Conservation (phyloP, 1,140 invertebrate genomes). For the Maniola jurtina region DNA sequence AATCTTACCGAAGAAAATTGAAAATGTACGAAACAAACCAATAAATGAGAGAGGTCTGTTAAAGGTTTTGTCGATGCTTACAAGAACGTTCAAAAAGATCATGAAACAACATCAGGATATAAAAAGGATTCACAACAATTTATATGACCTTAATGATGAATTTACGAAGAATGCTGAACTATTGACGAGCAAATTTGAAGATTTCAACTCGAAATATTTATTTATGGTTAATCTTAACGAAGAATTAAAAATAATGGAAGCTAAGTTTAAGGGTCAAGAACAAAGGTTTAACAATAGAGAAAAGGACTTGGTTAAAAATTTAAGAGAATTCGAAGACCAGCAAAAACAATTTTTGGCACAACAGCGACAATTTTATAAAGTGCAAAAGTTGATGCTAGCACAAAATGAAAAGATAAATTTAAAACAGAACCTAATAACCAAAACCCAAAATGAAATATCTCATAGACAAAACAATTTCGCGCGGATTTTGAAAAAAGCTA, state of each 20-base stretch:
- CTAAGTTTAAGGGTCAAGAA: constrained; percentile 44
- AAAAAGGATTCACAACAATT: constrained; percentile 50
- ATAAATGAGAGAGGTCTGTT: constrained; percentile 59
- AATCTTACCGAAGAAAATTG: constrained; percentile 45
- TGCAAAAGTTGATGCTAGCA: constrained; percentile 60
- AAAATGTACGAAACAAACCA: constrained; percentile 36
- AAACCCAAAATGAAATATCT: constrained; percentile 63
- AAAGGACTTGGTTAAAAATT: constrained; percentile 50
- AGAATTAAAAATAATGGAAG: constrained; percentile 45
- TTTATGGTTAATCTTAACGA: constrained; percentile 47
- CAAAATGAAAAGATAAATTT: constrained; percentile 66
- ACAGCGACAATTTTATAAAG: constrained; percentile 61
- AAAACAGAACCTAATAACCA: constrained; percentile 60
- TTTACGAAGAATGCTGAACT: constrained; percentile 48
- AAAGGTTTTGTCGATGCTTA: constrained; percentile 63
- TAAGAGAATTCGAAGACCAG: constrained; percentile 62
- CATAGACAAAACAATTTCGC: constrained; percentile 62
- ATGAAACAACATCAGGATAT: constrained; percentile 68
- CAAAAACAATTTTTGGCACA: constrained; percentile 65
- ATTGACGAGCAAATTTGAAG: constrained; percentile 50
- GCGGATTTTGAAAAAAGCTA: constrained; percentile 59
- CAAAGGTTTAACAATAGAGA: constrained; percentile 47
- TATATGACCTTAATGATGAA: constrained; percentile 49
- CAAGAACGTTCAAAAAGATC: constrained; percentile 66
- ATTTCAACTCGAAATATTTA: constrained; percentile 55